Percentiles rank a stretch among this genome's conserved stretches.
These are phyloP conservation scores for Cromileptes altivelis DNA, from an alignment of 2,113 vertebrate species.

Conservation along the genomic window DNA sequence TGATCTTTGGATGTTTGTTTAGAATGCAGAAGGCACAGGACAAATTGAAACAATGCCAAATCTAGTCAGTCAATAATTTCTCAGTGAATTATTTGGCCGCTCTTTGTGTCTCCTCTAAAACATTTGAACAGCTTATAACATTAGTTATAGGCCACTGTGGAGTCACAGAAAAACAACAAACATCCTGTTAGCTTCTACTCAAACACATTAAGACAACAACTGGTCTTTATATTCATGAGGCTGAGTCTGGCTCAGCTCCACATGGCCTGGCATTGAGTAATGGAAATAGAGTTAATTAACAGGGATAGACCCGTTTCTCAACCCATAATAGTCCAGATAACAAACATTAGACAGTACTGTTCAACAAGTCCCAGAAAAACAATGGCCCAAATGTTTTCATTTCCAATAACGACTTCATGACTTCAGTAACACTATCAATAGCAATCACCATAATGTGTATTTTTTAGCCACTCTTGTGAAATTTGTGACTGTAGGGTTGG, in stretches of 20 bases:
- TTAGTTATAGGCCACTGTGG: background rate
- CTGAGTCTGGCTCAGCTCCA: constrained; percentile 21
- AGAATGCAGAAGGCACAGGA: constrained; percentile 1
- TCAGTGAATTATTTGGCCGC: constrained; percentile 7
- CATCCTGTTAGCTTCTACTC: constrained; percentile 2
- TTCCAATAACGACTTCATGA: background rate
- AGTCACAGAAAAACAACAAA: constrained; percentile 17
- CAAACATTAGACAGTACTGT: background rate
- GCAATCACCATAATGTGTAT: too few relatives aligned
- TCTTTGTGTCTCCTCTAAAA: constrained; percentile 17
- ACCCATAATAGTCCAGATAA: background rate
- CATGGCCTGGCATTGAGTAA: background rate
- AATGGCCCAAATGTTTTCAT: background rate
- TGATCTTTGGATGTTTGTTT: constrained; percentile 2
- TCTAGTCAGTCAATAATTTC: background rate
- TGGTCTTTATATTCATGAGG: constrained; percentile 16
- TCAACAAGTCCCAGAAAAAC: background rate
- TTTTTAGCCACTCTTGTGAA: background rate
- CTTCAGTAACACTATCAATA: too few relatives aligned
- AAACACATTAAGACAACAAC: constrained; percentile 36
- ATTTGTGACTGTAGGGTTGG: background rate
- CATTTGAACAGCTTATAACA: constrained; percentile 17
- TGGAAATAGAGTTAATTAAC: constrained; percentile 37
- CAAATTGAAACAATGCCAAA: background rate
- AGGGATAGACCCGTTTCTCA: constrained; percentile 1